Conservation (phyloP, 1,140 invertebrate species). For the Drosophila sturtevanti region DNA sequence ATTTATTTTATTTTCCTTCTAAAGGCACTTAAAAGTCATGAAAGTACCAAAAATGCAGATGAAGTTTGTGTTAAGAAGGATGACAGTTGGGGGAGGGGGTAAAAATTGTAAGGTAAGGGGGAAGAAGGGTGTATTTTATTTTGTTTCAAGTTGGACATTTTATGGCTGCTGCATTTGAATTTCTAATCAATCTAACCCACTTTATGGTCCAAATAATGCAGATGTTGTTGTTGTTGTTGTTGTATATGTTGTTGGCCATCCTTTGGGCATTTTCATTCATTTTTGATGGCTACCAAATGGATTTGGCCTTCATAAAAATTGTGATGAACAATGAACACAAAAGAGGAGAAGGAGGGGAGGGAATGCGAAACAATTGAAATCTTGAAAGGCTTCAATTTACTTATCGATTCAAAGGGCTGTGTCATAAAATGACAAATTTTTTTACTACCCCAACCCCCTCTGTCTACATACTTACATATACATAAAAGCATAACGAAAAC, state of each 20-base stretch:
- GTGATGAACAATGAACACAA: slow-evolving; percentile 40
- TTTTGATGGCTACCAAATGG: slow-evolving; percentile 61
- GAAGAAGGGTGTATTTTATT: slow-evolving; percentile 15
- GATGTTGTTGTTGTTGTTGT: not conserved
- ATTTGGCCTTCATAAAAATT: slow-evolving; percentile 67
- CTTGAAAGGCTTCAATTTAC: slow-evolving; percentile 66
- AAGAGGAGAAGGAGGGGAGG: not conserved
- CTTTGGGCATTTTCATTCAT: slow-evolving; percentile 44
- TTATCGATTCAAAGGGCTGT: slow-evolving; percentile 69
- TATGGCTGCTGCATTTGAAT: slow-evolving; percentile 54
- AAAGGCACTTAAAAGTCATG: slow-evolving; percentile 61
- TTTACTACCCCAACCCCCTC: no score
- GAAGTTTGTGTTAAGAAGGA: slow-evolving; percentile 28
- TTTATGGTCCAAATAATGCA: slow-evolving; percentile 29
- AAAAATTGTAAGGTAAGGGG: no score
- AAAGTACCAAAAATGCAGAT: slow-evolving; percentile 60
- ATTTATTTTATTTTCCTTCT: slow-evolving; percentile 20
- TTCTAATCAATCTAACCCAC: slow-evolving; percentile 54
- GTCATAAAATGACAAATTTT: slow-evolving; percentile 65
- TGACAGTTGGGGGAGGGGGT: not conserved
- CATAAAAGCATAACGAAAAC: slow-evolving; percentile 52
- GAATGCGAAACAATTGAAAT: slow-evolving; percentile 67
- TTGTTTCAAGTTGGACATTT: slow-evolving; percentile 38
- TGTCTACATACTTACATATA: slow-evolving; percentile 6
- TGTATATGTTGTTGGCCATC: not conserved